phyloP scores from a whole-genome alignment of 2,888 invertebrate genomes.

The Torymus auratus region DNA sequence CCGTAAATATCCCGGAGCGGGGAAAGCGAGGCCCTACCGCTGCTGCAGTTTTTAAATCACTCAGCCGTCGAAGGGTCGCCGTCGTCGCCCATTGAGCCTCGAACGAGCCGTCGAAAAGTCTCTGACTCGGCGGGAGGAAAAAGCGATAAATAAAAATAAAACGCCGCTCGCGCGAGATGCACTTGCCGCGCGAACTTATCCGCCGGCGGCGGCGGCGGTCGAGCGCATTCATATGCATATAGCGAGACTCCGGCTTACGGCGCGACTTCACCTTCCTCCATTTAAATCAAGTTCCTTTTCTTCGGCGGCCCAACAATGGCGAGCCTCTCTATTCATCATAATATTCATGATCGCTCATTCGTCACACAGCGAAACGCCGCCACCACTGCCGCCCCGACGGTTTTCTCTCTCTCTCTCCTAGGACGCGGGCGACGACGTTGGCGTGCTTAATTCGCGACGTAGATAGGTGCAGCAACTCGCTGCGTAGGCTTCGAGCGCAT shows the following conservation, averaged over 20 bases:
- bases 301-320: slow-evolving; percentile 39
- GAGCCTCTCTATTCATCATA: slow-evolving; percentile 56
- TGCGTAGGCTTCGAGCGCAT: slow-evolving; percentile 12
- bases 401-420: slow-evolving; percentile 14
- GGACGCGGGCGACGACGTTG: slow-evolving; percentile 17
- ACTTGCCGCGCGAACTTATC: slow-evolving; percentile 9
- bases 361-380: slow-evolving; percentile 30
- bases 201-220: not conserved
- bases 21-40: not conserved
- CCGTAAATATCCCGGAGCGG: slow-evolving; percentile 43
- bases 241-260: slow-evolving; percentile 1
- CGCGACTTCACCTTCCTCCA: slow-evolving; percentile 41
- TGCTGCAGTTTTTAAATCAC: slow-evolving; percentile 51
- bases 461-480: not conserved
- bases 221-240: slow-evolving; percentile 47
- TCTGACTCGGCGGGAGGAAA: too few species aligned
- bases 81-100: too few species aligned
- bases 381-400: slow-evolving; percentile 11
- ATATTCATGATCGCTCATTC: slow-evolving; percentile 58
- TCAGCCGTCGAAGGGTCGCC: slow-evolving; percentile 28
- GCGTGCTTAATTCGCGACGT: slow-evolving; percentile 48
- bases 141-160: not conserved
- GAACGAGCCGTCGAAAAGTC: too few species aligned
- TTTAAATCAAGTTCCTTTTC: slow-evolving; percentile 55
- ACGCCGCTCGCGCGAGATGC: not conserved